Conservation (phyloP, 2,113 vertebrate genomes). For the Petrocephalus microphthalmus region DNA sequence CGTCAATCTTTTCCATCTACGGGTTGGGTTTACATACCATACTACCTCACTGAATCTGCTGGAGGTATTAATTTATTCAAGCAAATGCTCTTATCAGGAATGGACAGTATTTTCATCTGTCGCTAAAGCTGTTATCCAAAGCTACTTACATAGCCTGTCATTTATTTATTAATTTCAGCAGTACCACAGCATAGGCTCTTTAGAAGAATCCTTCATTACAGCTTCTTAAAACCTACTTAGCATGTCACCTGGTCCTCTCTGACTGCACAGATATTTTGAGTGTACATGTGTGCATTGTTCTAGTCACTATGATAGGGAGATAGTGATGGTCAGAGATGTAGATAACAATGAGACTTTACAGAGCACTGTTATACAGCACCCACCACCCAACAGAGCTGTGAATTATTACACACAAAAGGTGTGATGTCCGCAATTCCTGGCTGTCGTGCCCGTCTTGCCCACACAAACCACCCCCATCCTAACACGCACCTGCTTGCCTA, state of each 20-base stretch:
- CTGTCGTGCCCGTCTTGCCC: not conserved
- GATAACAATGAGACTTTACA: not conserved
- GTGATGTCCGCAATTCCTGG: not conserved
- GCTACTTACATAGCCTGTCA: not conserved
- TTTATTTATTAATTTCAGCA: not conserved
- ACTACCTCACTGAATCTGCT: too few relatives aligned
- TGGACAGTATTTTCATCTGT: not conserved
- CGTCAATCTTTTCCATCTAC: not conserved
- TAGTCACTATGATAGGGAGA: not conserved
- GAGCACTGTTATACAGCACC: not conserved
- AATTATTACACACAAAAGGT: conserved; percentile 11
- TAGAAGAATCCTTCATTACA: not conserved
- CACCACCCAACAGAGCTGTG: not conserved
- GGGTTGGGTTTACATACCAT: not conserved
- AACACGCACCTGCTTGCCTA: not conserved
- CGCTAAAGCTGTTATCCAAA: not conserved
- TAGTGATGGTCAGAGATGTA: not conserved
- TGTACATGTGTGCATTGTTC: not conserved
- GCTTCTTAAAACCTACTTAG: not conserved
- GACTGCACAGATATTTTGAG: not conserved
- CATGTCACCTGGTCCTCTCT: not conserved
- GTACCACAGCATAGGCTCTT: not conserved
- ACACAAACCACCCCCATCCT: not conserved
- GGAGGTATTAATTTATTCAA: not conserved
- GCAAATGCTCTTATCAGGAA: not conserved